Evolutionary conservation across 2,888 invertebrate genomes (phyloP).

Genomic region (Drosophila parthenogenetica): DNA sequence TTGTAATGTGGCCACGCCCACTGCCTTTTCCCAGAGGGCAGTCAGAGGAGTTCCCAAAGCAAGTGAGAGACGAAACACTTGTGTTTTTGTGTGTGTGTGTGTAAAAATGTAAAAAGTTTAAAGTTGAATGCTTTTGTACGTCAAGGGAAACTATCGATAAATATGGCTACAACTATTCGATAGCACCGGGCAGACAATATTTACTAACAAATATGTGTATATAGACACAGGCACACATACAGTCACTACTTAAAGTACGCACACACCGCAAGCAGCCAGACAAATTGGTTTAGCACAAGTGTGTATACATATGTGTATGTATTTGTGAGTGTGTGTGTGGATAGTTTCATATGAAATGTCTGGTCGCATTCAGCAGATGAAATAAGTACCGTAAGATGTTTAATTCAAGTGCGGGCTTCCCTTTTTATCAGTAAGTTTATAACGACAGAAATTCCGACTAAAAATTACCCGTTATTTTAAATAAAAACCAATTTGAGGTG

Average conservation of each 20-base stretch:
- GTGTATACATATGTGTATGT: constrained; percentile 15
- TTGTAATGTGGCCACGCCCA: constrained; percentile 42
- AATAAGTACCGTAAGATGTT: constrained; percentile 66
- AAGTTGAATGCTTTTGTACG: background rate
- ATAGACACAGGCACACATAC: constrained; percentile 3
- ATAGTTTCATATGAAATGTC: constrained; percentile 42
- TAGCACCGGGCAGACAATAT: constrained; percentile 46
- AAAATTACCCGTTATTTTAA: background rate
- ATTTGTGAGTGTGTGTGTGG: constrained; percentile 24
- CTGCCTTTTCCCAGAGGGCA: constrained; percentile 35
- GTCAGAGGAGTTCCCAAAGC: constrained; percentile 35
- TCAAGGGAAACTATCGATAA: constrained; percentile 26
- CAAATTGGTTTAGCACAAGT: constrained; percentile 74
- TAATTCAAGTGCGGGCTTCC: constrained; percentile 69
- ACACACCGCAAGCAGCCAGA: constrained; percentile 64
- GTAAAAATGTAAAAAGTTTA: constrained; percentile 2
- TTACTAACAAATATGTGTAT: constrained; percentile 19
- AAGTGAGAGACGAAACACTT: background rate
- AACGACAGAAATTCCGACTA: background rate
- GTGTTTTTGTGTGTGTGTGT: constrained; percentile 2
- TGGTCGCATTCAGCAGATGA: constrained; percentile 40
- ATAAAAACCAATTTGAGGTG: background rate
- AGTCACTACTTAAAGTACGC: constrained; percentile 17
- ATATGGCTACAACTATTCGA: constrained; percentile 33
- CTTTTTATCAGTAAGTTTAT: background rate